Percentiles rank a stretch among this genome's conserved stretches.
Evolutionary conservation across 1,140 invertebrate species (phyloP).

Genomic region (Diuraphis noxia): DNA sequence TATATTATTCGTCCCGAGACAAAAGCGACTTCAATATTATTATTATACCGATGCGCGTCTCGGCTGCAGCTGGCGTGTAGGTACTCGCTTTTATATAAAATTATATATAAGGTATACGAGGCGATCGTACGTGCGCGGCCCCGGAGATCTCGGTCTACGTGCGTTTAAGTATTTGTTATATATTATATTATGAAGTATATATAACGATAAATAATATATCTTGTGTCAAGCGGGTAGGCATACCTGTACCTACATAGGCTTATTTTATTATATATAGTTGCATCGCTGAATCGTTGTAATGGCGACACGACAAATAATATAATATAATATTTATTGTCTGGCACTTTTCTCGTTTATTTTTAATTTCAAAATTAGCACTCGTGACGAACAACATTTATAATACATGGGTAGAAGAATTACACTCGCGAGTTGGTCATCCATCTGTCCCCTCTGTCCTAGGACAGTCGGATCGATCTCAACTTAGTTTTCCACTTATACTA

Average conservation of each 20-base stretch:
- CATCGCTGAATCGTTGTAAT: neutral
- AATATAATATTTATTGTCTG: neutral
- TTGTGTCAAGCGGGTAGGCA: no score
- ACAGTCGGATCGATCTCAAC: neutral
- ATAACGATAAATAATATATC: no score
- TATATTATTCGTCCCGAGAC: neutral
- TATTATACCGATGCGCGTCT: neutral
- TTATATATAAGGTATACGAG: neutral
- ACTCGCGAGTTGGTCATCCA: neutral
- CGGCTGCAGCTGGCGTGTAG: neutral
- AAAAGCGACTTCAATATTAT: neutral
- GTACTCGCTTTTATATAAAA: neutral
- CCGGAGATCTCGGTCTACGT: neutral
- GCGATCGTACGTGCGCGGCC: constrained; percentile 7
- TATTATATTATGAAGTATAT: neutral
- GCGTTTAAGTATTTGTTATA: constrained; percentile 2
- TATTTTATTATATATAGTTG: neutral
- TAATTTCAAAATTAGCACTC: constrained; percentile 10
- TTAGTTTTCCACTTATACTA: neutral
- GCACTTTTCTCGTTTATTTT: neutral
- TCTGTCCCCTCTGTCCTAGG: neutral
- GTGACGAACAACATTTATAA: constrained; percentile 27
- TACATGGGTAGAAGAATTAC: neutral
- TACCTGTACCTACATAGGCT: neutral
- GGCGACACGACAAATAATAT: neutral